A percentile compares a stretch with the other conserved stretches of the same genome.
Conservation (phyloP, 2,888 invertebrate species). For the Schizaphis graminum region DNA sequence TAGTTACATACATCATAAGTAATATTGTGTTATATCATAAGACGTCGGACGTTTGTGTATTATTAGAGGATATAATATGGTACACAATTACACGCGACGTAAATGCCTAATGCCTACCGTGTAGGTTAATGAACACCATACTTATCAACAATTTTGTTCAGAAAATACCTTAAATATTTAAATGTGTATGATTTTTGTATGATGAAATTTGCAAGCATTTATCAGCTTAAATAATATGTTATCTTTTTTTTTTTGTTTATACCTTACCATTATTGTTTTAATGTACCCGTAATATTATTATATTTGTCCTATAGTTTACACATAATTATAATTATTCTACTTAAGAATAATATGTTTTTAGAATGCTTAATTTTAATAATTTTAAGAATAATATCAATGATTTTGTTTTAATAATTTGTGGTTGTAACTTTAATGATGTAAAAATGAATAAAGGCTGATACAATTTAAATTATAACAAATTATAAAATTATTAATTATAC, state of each 20-base stretch:
- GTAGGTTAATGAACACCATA: background rate
- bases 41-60: background rate
- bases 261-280: conserved; percentile 28
- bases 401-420: conserved; percentile 22
- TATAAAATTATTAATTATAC: conserved; percentile 34
- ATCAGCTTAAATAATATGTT: background rate
- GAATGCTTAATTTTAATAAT: conserved; percentile 16
- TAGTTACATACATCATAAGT: conserved; percentile 17
- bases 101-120: background rate
- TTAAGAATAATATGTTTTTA: conserved; percentile 18
- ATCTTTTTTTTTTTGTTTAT: conserved; percentile 29
- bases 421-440: conserved; percentile 30
- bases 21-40: background rate
- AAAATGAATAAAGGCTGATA: conserved; percentile 49
- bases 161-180: conserved; percentile 41
- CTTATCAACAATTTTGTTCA: background rate
- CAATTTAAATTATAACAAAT: conserved; percentile 38
- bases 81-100: background rate
- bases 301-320: conserved; percentile 22
- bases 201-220: background rate
- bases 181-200: background rate
- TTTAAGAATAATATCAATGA: conserved; percentile 35
- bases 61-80: background rate
- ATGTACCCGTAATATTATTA: background rate
- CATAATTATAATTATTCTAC: background rate